phyloP scores from a whole-genome alignment of 1,140 invertebrate species.

The Marisa cornuarietis region DNA sequence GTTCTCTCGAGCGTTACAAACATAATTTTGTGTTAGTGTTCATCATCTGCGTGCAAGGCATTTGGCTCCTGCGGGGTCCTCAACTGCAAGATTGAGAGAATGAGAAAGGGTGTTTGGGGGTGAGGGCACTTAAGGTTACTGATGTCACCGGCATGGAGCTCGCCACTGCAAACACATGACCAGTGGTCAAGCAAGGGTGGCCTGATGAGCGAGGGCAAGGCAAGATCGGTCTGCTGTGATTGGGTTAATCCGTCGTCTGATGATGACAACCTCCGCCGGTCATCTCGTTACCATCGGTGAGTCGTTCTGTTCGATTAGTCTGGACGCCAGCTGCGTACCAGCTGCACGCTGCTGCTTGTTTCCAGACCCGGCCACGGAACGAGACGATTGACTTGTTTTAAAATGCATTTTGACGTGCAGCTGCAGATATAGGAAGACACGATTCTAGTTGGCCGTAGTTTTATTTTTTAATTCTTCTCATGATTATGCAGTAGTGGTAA shows the following conservation, averaged over 20 bases:
- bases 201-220: not conserved
- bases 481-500: too few species aligned
- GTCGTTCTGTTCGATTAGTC: too few species aligned
- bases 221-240: not conserved
- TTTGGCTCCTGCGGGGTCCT: too few species aligned
- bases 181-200: not conserved
- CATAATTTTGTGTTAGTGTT: too few species aligned
- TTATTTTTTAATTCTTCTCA: not conserved
- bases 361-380: not conserved
- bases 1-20: too few species aligned
- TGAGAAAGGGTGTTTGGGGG: not conserved
- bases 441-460: not conserved
- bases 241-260: not conserved
- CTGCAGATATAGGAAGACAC: not conserved
- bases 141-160: not conserved
- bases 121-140: not conserved
- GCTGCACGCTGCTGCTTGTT: not conserved
- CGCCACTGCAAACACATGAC: not conserved
- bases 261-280: not conserved
- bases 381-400: not conserved
- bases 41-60: too few species aligned
- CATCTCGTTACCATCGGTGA: too few species aligned
- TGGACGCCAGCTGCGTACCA: too few species aligned
- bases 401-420: not conserved
- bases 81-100: too few species aligned